These are phyloP conservation scores for Irena cyanogastra DNA, from an alignment of 2,113 vertebrate species.

Conservation along the genomic window DNA sequence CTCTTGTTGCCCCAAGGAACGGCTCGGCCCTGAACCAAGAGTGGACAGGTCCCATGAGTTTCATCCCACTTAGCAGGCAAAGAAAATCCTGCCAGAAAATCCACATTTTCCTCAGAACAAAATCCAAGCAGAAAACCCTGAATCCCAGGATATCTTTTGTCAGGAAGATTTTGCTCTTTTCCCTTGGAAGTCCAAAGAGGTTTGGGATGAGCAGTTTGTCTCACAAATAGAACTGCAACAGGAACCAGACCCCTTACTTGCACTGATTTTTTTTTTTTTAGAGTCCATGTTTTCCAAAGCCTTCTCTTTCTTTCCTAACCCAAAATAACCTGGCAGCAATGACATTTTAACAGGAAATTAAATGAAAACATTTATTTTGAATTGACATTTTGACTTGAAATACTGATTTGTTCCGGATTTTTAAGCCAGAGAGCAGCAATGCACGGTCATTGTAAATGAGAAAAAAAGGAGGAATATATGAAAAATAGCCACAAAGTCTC, in stretches of 20 bases:
- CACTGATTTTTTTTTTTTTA: not conserved
- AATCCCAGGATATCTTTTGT: not conserved
- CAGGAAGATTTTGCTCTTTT: not conserved
- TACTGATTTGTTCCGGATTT: slow-evolving; percentile 26
- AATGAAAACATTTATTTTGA: slow-evolving; percentile 57
- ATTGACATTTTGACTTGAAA: slow-evolving; percentile 56
- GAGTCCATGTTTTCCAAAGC: not conserved
- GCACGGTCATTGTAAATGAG: not conserved
- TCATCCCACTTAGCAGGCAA: not conserved
- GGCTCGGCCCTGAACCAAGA: not conserved
- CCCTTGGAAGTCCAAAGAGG: fast-evolving
- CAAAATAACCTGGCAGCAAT: slow-evolving; percentile 29
- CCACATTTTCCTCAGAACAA: not conserved
- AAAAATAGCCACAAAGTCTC: not conserved
- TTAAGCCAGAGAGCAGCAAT: not conserved
- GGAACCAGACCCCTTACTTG: not conserved
- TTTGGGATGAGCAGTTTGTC: not conserved
- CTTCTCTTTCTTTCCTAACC: not conserved
- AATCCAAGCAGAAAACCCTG: not conserved
- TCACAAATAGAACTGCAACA: fast-evolving
- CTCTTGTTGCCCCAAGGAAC: not conserved
- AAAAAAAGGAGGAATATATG: not conserved
- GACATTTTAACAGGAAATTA: slow-evolving; percentile 56
- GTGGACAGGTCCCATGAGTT: not conserved
- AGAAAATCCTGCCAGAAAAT: not conserved